Evolutionary conservation across 1,140 invertebrate species (phyloP).

Genomic region (Capitella teleta): DNA sequence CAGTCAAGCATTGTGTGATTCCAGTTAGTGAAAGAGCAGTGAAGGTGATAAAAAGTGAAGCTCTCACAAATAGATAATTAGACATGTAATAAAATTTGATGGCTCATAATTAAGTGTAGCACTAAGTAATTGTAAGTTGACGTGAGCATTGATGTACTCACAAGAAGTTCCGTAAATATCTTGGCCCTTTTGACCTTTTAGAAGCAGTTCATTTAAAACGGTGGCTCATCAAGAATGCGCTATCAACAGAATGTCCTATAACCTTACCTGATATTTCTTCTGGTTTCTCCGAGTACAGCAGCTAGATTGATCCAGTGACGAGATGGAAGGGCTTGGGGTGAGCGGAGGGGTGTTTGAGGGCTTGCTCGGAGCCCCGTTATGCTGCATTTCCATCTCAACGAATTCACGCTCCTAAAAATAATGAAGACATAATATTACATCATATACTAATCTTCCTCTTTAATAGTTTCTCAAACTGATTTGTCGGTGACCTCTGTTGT

Average conservation of each 20-base stretch:
- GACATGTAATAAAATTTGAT: too few species aligned
- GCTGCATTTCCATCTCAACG: conserved; percentile 87
- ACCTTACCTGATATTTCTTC: conserved; percentile 10
- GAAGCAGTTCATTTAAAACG: too few species aligned
- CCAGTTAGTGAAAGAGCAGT: too few species aligned
- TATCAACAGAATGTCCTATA: neutral
- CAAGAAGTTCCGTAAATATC: too few species aligned
- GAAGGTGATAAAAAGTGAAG: too few species aligned
- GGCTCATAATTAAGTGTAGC: too few species aligned
- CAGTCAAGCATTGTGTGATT: too few species aligned
- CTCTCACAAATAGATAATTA: too few species aligned
- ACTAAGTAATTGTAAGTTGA: too few species aligned
- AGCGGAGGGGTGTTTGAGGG: conserved; percentile 59
- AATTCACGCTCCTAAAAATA: conserved; percentile 80
- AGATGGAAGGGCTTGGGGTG: conserved; percentile 72
- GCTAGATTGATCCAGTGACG: conserved; percentile 44
- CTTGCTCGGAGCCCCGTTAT: conserved; percentile 79
- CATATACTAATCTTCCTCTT: neutral
- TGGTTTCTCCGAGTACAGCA: conserved; percentile 27
- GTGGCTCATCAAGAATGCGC: too few species aligned
- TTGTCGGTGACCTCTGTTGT: neutral
- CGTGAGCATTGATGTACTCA: too few species aligned
- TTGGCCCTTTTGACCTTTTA: too few species aligned
- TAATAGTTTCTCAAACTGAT: neutral
- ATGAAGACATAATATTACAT: conserved; percentile 6